phyloP scores from a whole-genome alignment of 2,888 invertebrate genomes.

The Harpalus rufipes region DNA sequence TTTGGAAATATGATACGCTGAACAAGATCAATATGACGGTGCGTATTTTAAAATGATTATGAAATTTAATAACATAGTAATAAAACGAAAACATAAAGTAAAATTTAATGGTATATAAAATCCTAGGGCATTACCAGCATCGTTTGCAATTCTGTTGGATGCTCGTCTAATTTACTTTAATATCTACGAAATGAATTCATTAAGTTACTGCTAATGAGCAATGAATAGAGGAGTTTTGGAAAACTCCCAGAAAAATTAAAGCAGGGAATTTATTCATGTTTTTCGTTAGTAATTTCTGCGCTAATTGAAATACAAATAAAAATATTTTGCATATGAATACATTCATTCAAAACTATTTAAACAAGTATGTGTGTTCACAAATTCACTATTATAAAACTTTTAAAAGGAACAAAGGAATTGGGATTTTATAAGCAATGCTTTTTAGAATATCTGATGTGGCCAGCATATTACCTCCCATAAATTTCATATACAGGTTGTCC shows the following conservation, averaged over 20 bases:
- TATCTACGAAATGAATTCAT: conserved; percentile 52
- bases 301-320: conserved; percentile 41
- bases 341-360: conserved; percentile 1
- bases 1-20: neutral
- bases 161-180: conserved; percentile 52
- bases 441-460: no score
- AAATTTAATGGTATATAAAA: conserved; percentile 48
- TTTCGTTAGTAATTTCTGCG: conserved; percentile 15
- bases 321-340: conserved; percentile 37
- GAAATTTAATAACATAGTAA: conserved; percentile 31
- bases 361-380: neutral
- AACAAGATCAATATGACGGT: neutral
- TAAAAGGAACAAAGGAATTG: no score
- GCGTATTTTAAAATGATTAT: conserved; percentile 18
- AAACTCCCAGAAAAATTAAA: conserved; percentile 45
- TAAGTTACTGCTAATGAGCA: conserved; percentile 58
- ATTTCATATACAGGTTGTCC: no score
- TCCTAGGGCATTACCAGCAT: conserved; percentile 16
- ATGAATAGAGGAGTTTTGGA: conserved; percentile 41
- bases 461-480: no score
- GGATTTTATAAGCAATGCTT: no score
- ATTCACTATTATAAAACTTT: no score
- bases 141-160: conserved; percentile 15
- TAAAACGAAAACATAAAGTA: conserved; percentile 32
- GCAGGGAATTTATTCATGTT: conserved; percentile 49